phyloP scores from a whole-genome alignment of 2,797 vertebrate species.

The Pipistrellus pygmaeus region DNA sequence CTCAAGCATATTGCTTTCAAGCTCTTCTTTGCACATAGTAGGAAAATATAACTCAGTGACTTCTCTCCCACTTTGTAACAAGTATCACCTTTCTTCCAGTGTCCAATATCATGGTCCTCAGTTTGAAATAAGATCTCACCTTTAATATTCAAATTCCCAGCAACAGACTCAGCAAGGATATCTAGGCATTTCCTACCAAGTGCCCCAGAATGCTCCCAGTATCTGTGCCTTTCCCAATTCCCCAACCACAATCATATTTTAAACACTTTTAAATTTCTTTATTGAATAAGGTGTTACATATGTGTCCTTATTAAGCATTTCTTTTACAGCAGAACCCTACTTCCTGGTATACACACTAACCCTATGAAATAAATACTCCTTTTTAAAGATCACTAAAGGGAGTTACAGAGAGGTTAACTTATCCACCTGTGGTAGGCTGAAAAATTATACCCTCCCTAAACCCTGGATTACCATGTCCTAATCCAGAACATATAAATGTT shows the following conservation, averaged over 20 bases:
- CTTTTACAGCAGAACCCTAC: neutral
- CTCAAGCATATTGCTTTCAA: neutral
- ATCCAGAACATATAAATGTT: neutral
- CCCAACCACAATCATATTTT: neutral
- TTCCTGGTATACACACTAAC: neutral
- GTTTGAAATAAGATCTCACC: neutral
- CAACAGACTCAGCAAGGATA: neutral
- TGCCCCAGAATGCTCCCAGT: too few species aligned
- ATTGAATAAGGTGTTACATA: too few species aligned
- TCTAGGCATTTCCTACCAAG: too few species aligned
- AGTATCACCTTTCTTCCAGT: neutral
- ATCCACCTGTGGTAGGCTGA: neutral
- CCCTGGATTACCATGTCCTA: neutral
- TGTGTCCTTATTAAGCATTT: neutral
- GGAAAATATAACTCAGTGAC: accelerated
- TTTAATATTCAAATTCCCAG: neutral
- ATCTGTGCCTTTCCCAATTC: neutral
- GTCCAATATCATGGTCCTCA: neutral
- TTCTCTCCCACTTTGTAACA: too few species aligned
- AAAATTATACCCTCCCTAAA: too few species aligned
- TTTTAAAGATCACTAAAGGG: too few species aligned
- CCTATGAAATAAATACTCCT: neutral
- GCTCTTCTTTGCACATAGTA: too few species aligned
- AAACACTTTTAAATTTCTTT: too few species aligned
- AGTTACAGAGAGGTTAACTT: neutral